A percentile compares a stretch with the other conserved stretches of the same genome.
Conservation (phyloP, 1,140 invertebrate species). For the Drosophila murphyi region DNA sequence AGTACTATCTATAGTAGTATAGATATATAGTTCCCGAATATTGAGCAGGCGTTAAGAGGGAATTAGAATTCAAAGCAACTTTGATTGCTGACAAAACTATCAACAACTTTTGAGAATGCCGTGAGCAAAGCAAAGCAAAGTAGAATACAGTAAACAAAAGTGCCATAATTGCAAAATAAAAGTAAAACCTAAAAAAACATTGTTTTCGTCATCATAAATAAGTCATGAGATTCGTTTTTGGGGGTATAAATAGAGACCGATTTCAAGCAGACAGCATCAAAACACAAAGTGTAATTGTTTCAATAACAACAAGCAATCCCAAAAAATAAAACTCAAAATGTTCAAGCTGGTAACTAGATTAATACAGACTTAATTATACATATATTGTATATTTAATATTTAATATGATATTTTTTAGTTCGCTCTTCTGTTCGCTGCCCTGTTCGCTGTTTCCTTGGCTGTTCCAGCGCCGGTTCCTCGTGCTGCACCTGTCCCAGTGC, state of each 20-base stretch:
- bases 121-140: background rate
- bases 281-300: constrained; percentile 60
- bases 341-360: constrained; percentile 78
- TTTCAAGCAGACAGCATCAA: constrained; percentile 56
- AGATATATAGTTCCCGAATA: constrained; percentile 51
- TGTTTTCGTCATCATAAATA: constrained; percentile 60
- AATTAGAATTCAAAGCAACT: constrained; percentile 71
- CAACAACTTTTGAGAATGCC: constrained; percentile 8
- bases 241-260: constrained; percentile 64
- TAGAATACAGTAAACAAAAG: background rate
- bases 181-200: constrained; percentile 23
- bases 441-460: constrained; percentile 72
- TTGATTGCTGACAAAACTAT: constrained; percentile 62
- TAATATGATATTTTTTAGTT: constrained; percentile 48
- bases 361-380: background rate
- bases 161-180: constrained; percentile 8
- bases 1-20: background rate
- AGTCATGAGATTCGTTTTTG: constrained; percentile 62
- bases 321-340: constrained; percentile 67
- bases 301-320: constrained; percentile 50
- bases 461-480: constrained; percentile 62
- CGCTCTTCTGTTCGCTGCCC: constrained; percentile 72
- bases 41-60: constrained; percentile 58
- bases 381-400: background rate
- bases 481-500: constrained; percentile 65